Percentiles rank a stretch among this genome's conserved stretches.
phyloP scores from a whole-genome alignment of 1,140 invertebrate species.

The Sarcophaga peregrina region DNA sequence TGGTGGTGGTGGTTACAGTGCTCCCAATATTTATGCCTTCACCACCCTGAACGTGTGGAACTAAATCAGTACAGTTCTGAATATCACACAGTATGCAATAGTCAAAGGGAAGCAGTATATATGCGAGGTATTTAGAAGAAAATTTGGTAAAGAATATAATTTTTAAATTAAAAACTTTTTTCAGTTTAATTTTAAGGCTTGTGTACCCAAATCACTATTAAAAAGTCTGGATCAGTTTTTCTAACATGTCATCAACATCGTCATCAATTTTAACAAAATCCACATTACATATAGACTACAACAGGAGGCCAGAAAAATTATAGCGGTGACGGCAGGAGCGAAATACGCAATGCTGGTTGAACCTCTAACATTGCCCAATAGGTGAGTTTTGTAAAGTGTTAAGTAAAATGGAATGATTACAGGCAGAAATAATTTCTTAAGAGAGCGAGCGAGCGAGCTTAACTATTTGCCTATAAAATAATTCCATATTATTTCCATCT shows the following conservation, averaged over 20 bases:
- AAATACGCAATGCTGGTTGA: conserved; percentile 78
- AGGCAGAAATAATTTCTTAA: too few relatives aligned
- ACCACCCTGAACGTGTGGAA: too few relatives aligned
- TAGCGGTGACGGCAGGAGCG: conserved; percentile 73
- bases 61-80: too few relatives aligned
- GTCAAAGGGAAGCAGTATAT: too few relatives aligned
- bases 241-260: conserved; percentile 37
- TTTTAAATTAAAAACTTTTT: neutral
- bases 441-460: too few relatives aligned
- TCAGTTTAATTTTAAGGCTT: conserved; percentile 32
- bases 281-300: neutral
- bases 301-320: conserved; percentile 59
- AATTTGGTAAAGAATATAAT: too few relatives aligned
- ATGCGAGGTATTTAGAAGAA: conserved; percentile 70
- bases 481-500: too few relatives aligned
- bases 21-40: too few relatives aligned
- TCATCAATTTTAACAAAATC: conserved; percentile 34
- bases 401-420: neutral
- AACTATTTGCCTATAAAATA: too few relatives aligned
- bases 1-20: too few relatives aligned
- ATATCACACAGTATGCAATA: too few relatives aligned
- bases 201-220: conserved; percentile 69
- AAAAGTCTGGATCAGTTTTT: conserved; percentile 56
- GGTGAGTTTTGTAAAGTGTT: conserved; percentile 48
- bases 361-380: conserved; percentile 56